Evolutionary conservation across 2,113 vertebrate genomes (phyloP), one percentile per base, ranked within the genome.

Genomic region (Syngnathoides biaculeatus): DNA sequence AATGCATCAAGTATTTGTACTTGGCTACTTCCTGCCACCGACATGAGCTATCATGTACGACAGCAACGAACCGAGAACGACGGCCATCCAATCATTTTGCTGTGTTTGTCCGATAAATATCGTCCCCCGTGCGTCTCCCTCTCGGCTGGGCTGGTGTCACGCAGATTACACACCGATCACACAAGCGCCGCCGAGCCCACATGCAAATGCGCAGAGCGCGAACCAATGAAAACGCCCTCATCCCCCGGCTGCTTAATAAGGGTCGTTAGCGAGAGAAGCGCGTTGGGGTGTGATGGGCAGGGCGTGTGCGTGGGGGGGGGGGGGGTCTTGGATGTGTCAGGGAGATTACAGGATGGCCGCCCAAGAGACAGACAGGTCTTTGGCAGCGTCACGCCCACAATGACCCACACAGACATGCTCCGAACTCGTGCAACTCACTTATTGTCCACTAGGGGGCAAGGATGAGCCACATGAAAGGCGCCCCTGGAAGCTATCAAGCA

Each of bases 361-460:
- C 68, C 73, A 87, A 79, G 60, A 55, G 85, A 87, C 30, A 79
- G 90, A 88, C 88, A 84, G 85, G 81, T 86, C 78, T 65, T 75
- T 81, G 81, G 84, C 77, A 39, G 12, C 40, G 71, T 72, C 75
- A 84, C 83, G 58, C 71, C 65, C 78, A 78, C 72, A n/a, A 68
- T 60, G 71, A 80, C 81, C 74, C 73, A 70, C 68, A 43, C 75
- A 73, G 30, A 15, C 13, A 7, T 3, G 39, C 45, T 47, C 1
- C n/a, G 17, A 59, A 14, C 26, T 38, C 39, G 52, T 75, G 85
- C 61, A 83, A 67, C 20, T 27, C 11, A 22, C 5, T 27, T 19
- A 17, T 5, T 68, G 67, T 13, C 93, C 93, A 93, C 92, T 83
- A 94, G 94, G 92, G 92, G 94, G 93, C 93, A 93, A 92, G 81